Evolutionary conservation across 2,113 vertebrate genomes (phyloP), one percentile per base, ranked within the genome.

Genomic region (Eudyptes chrysolophus): DNA sequence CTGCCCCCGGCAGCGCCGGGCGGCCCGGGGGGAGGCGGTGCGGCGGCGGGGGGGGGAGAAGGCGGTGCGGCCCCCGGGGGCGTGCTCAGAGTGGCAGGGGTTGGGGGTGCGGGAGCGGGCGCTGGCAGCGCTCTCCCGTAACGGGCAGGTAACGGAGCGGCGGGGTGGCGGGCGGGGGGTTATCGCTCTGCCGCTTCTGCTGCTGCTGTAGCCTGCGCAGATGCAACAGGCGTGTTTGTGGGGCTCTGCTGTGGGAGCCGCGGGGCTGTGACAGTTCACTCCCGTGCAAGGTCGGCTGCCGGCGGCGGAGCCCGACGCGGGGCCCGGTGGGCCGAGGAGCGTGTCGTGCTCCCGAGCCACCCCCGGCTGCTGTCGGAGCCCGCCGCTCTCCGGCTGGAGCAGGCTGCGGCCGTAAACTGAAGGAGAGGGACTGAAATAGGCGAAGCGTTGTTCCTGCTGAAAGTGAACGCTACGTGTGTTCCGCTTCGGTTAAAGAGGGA

Each of bases 121-220:
- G 2, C 18, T 2, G n/a, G 48, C 13, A 2, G 49, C 3, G 64
- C 58, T 4, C 14, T 6, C 2, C 15, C 11, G 0, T 4, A 1
- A 7, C 30, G 8, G 65, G 3, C 5, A 16, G 58, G 0, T 48
- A 16, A 1, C 36, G 40, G 58, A 25, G 76, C 30, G 1, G 3
- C 16, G 18, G 44, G 29, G 7, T 1, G 3, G 1, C 3, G 2
- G 44, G 17, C 4, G 13, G 42, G 6, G 15, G 17, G 3, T 6
- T 9, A 6, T 7, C 6, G 1, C n/a, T 12, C 20, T 9, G 64
- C 15, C 30, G 0, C 42, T 40, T 40, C 2, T 7, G 55, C 51
- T 10, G 4, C 62, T 34, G 44, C 44, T 7, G 6, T 2, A 12
- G 51, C 26, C 44, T 8, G 24, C 64, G 72, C 20, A 7, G 3